These are phyloP conservation scores for Ceratotherium simum DNA, from an alignment of 2,113 vertebrate species.

Conservation along the genomic window DNA sequence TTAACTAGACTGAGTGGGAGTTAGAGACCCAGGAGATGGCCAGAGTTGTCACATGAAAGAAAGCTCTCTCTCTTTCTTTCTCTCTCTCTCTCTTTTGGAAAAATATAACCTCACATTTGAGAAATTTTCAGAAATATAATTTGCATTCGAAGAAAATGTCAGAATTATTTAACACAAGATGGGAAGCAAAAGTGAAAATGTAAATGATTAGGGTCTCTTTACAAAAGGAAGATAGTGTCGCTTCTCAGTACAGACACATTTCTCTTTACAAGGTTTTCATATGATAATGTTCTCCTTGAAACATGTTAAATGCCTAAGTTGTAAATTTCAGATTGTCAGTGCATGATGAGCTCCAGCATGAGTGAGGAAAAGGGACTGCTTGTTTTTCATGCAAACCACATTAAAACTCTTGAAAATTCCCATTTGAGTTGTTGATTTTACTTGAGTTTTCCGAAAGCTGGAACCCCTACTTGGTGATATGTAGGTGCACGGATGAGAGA, in stretches of 20 bases:
- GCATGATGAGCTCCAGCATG: constrained; percentile 81
- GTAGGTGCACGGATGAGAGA: not conserved
- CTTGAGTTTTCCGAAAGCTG: constrained; percentile 73
- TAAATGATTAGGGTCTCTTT: constrained; percentile 84
- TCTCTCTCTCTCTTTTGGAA: constrained; percentile 23
- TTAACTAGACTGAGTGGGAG: constrained; percentile 33
- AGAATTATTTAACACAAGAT: constrained; percentile 83
- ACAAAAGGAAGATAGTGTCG: constrained; percentile 81
- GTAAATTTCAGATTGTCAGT: constrained; percentile 85
- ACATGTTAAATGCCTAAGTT: constrained; percentile 83
- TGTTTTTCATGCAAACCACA: constrained; percentile 79
- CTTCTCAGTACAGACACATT: constrained; percentile 84
- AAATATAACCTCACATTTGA: constrained; percentile 73
- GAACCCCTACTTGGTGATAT: constrained; percentile 32
- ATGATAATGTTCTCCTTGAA: constrained; percentile 87
- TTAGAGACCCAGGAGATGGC: constrained; percentile 56
- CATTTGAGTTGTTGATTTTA: constrained; percentile 76
- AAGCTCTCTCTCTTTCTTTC: not conserved
- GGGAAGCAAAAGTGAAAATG: constrained; percentile 83
- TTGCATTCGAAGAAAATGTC: constrained; percentile 83
- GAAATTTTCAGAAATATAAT: constrained; percentile 80
- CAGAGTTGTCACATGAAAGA: constrained; percentile 68
- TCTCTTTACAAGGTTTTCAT: constrained; percentile 87
- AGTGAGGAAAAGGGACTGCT: constrained; percentile 75
- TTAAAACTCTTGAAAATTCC: constrained; percentile 82